These are phyloP conservation scores for Oryzias woworae DNA, from an alignment of 2,113 vertebrate genomes.

Conservation along the genomic window DNA sequence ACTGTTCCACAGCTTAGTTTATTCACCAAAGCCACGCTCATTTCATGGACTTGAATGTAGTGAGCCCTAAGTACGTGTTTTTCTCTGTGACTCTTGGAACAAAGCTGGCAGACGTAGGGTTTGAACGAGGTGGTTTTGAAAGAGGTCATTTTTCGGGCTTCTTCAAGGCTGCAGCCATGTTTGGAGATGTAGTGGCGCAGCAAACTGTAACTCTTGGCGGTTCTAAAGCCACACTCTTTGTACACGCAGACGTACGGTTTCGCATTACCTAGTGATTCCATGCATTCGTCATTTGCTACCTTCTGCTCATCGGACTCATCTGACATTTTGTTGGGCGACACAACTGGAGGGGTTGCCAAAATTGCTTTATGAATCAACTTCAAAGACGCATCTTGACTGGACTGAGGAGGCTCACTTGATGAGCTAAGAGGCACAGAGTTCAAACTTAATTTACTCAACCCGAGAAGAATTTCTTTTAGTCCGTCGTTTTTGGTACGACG, in stretches of 20 bases:
- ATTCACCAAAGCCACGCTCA: slow-evolving; percentile 72
- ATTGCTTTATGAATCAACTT: slow-evolving; percentile 75
- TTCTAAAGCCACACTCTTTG: slow-evolving; percentile 84
- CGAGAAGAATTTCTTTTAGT: slow-evolving; percentile 85
- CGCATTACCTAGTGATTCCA: slow-evolving; percentile 80
- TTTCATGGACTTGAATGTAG: slow-evolving; percentile 85
- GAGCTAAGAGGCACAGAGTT: slow-evolving; percentile 69
- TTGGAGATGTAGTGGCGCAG: slow-evolving; percentile 88
- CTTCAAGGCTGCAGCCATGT: slow-evolving; percentile 84
- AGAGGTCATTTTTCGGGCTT: slow-evolving; percentile 80
- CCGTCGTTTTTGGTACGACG: slow-evolving; percentile 73
- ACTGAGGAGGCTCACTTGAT: slow-evolving; percentile 48
- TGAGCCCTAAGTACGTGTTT: slow-evolving; percentile 87
- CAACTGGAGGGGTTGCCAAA: slow-evolving; percentile 66
- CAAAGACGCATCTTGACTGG: slow-evolving; percentile 53
- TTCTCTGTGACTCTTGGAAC: slow-evolving; percentile 87
- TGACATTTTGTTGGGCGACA: slow-evolving; percentile 49
- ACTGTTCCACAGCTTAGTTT: slow-evolving; percentile 49
- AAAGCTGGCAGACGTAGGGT: slow-evolving; percentile 93
- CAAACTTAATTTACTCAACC: slow-evolving; percentile 88
- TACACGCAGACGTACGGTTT: slow-evolving; percentile 91
- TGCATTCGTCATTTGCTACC: slow-evolving; percentile 56
- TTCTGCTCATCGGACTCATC: slow-evolving; percentile 53
- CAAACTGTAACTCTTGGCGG: slow-evolving; percentile 89
- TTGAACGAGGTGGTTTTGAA: slow-evolving; percentile 78